phyloP scores from a whole-genome alignment of 1,140 invertebrate genomes.

The Musca domestica region DNA sequence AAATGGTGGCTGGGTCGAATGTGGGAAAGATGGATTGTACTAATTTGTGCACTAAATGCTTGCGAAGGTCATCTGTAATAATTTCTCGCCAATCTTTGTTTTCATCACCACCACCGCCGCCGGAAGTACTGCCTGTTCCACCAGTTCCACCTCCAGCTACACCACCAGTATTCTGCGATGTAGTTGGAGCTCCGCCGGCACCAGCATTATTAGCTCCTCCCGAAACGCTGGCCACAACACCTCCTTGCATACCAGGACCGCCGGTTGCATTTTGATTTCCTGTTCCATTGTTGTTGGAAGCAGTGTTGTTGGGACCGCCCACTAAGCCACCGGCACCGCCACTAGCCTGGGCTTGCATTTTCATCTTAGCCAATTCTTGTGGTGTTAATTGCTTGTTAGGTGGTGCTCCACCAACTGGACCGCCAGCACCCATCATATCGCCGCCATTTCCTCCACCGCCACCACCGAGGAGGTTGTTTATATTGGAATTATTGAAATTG shows the following conservation, averaged over 20 bases:
- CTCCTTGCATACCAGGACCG: neutral
- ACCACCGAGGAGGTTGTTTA: conserved; percentile 24
- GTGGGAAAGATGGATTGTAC: conserved; percentile 99
- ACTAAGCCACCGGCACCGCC: conserved; percentile 20
- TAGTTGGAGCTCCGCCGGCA: neutral
- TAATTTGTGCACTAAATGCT: conserved; percentile 98
- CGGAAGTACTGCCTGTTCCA: conserved; percentile 24
- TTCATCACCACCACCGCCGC: conserved; percentile 42
- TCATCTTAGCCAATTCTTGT: conserved; percentile 40
- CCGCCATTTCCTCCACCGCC: conserved; percentile 25
- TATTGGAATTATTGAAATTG: conserved; percentile 37
- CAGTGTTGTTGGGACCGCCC: neutral
- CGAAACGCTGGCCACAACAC: conserved; percentile 1
- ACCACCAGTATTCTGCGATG: conserved; percentile 6
- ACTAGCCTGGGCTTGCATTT: conserved; percentile 36
- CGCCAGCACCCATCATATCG: conserved; percentile 28
- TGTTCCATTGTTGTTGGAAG: conserved; percentile 19
- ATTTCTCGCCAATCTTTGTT: conserved; percentile 96
- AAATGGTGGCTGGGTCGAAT: conserved; percentile 87
- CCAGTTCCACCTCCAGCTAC: conserved; percentile 13
- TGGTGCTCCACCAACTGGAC: conserved; percentile 16
- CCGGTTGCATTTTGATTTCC: conserved; percentile 6
- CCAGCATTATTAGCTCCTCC: neutral
- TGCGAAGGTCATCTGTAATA: conserved; percentile 94
- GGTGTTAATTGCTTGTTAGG: conserved; percentile 28